These are phyloP conservation scores for Lycia hirtaria DNA, from an alignment of 2,888 invertebrate genomes.

Conservation along the genomic window DNA sequence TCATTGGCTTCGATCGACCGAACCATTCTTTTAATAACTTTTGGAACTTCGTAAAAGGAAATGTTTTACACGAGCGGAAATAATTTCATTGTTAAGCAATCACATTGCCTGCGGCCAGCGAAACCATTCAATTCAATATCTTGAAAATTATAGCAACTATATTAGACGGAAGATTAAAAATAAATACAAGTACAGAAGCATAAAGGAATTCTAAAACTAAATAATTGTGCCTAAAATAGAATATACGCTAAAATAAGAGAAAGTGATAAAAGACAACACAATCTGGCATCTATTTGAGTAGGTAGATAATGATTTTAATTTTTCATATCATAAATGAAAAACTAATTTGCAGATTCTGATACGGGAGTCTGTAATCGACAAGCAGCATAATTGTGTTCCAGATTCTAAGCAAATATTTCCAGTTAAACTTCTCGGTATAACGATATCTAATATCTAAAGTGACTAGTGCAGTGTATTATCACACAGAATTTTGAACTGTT, in stretches of 20 bases:
- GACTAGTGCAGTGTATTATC: no score
- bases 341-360: no score
- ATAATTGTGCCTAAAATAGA: background rate
- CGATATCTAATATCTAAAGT: no score
- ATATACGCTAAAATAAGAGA: background rate
- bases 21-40: conserved; percentile 6
- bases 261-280: no score
- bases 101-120: conserved; percentile 6
- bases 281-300: no score
- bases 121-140: conserved; percentile 18
- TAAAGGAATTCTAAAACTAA: background rate
- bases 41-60: conserved; percentile 1
- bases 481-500: no score
- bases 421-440: no score
- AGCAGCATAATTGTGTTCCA: no score
- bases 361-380: no score
- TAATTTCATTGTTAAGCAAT: conserved; percentile 13
- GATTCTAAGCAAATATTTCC: no score
- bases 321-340: no score
- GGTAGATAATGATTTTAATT: no score
- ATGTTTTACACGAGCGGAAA: conserved; percentile 12
- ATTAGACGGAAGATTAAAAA: background rate
- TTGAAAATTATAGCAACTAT: conserved; percentile 2
- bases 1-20: background rate
- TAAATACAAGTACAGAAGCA: background rate